Base-by-base conservation (phyloP, 2,888 invertebrate genomes). In the Conus canariensis region DNA sequence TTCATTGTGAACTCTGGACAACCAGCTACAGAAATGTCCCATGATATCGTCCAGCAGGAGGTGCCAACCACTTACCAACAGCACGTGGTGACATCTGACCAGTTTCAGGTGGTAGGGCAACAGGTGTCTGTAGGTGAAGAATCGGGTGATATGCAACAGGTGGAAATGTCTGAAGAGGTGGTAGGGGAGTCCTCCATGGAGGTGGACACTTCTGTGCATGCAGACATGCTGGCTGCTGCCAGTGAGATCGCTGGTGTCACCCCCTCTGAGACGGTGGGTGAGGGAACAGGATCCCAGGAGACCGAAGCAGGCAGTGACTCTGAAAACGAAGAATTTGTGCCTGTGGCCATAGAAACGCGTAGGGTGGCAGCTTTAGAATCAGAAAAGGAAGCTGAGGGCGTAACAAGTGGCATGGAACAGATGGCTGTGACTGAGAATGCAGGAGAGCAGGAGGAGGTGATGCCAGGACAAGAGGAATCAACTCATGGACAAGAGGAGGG, bases 341-440 rank as follows among this genome's bases (percentile, higher is more conserved):
- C 92, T 22, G 92, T 92, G 45, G 91, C 92, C 67, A 92, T 91
- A 89, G 90, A 91, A 12, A 92, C 92, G 8, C 83, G 91, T 59
- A 45, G 90, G 30, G 82, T 90, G n/a, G 80, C 90, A 85, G 90
- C 89, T 89, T 45, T 77, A 22, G 90, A 88, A 12, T 85, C 88
- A 16, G 91, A 90, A 12, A 60, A 88, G 86, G 91, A 90, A 45
- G 87, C 86, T 12, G 90, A 90, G 19, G 85, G 80, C 16, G 87
- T 92, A n/a, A 86, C 89, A 58, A 85, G 89, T 14, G 87, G 88
- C 9, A 90, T 92, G 56, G 88, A 91, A 25, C 85, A 89, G 30
- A 85, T 89, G 64, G 85, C 59, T 14, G 64, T 88, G 60, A 58
- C 45, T 8, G 88, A 82, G 30, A 16, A 25, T 70, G 70, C 56